Base-by-base conservation (phyloP, 1,140 invertebrate genomes). In the Melipona quadrifasciata region DNA sequence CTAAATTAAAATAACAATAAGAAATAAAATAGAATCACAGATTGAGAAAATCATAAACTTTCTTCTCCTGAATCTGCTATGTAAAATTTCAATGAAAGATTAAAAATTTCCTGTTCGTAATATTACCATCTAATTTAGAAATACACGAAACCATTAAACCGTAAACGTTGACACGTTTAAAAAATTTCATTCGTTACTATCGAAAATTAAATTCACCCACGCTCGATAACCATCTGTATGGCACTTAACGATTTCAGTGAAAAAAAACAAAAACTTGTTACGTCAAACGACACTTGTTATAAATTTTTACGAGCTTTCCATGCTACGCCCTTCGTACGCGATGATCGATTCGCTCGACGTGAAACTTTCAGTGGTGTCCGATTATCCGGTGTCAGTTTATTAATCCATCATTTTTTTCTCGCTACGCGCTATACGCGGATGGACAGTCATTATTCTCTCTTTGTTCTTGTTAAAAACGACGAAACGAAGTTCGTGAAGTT, bases 391-490 rank as follows among this genome's bases (percentile, higher is more conserved):
- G 27, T 16, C 27, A 67, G 16, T 84, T 75, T 85, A 75, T 78
- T 86, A 76, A 80, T 86, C 74, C 27, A 55, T 55, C 53, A 31
- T 68, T 58, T 74, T 31, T 75, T 47, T 47, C 31, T 6, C 64
- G n/a, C 68, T 10, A 21, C 17, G 21, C 64, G n/a, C 68, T 10
- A 21, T 14, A n/a, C 31, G 21, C 14, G 12, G 21, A 67, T 12
- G 16, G 2, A 12, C 64, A 21, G 51, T 51, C 83, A 79, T 90
- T 87, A 90, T 83, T 83, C 77, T 85, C 75, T 39, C 47, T 53
- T 81, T 76, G 75, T 90, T 86, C 71, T 51, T 65, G 58, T 51
- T 70, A 31, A 31, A 31, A 21, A 31, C 70, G 67, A 73, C 80
- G 75, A 47, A 27, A 77, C 8, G 17, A 6, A 21, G 24, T 57